A percentile compares a stretch with the other conserved stretches of the same genome.
These are phyloP conservation scores for Spialia ferax DNA, from an alignment of 2,888 invertebrate genomes.

Conservation along the genomic window DNA sequence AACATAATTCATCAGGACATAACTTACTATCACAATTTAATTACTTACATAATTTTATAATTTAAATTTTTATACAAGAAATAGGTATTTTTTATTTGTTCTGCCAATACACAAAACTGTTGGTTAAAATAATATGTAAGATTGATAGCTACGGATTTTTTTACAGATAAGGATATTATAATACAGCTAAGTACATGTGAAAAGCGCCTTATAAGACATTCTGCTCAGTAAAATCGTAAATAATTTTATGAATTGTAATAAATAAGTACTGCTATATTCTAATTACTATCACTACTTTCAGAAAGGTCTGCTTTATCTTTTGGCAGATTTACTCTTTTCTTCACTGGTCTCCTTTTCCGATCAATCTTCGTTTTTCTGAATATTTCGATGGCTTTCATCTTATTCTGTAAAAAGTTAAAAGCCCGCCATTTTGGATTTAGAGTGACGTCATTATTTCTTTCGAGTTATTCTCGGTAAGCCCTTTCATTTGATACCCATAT, in stretches of 20 bases:
- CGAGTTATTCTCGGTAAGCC: too few species aligned
- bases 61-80: too few species aligned
- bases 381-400: constrained; percentile 91
- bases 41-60: too few species aligned
- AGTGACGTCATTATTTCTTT: too few species aligned
- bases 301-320: constrained; percentile 89
- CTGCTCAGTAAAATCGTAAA: not conserved
- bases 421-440: too few species aligned
- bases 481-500: too few species aligned
- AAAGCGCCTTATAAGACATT: not conserved
- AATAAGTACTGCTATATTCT: constrained; percentile 44
- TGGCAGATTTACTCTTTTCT: constrained; percentile 73
- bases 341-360: constrained; percentile 78
- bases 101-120: too few species aligned
- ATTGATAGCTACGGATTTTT: too few species aligned
- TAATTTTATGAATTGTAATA: not conserved
- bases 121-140: too few species aligned
- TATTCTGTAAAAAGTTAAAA: constrained; percentile 89
- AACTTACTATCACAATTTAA: too few species aligned
- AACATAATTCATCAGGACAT: not conserved
- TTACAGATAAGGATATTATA: not conserved
- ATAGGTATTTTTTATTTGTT: too few species aligned
- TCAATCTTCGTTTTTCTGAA: constrained; percentile 89
- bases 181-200: not conserved
- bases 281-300: constrained; percentile 88